Percentiles rank a stretch among this genome's conserved stretches.
phyloP scores from a whole-genome alignment of 2,113 vertebrate species.

The Pituophis catenifer region DNA sequence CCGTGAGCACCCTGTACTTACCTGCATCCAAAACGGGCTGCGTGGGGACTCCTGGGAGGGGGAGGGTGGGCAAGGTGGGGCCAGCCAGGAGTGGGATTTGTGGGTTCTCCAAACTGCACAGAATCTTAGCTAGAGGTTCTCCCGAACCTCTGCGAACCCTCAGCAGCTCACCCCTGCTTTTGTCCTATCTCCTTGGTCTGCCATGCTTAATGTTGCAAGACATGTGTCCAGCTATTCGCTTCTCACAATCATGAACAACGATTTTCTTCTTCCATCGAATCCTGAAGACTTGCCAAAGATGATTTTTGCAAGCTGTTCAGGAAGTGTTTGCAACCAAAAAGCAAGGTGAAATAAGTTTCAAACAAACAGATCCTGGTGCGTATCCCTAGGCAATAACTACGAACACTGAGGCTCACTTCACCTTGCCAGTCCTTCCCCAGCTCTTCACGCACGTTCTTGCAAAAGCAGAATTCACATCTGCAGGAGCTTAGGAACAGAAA shows the following conservation, averaged over 20 bases:
- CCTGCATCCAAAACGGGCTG: no score
- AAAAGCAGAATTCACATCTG: background rate
- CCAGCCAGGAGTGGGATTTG: no score
- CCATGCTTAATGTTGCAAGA: background rate
- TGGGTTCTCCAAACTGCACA: no score
- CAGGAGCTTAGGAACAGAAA: background rate
- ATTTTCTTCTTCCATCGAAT: background rate
- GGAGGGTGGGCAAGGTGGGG: no score
- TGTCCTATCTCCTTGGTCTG: background rate
- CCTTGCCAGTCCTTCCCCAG: background rate
- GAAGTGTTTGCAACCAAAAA: background rate
- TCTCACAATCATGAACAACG: background rate
- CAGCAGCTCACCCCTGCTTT: no score
- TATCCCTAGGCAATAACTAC: background rate
- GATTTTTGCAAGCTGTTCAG: background rate
- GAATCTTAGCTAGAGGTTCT: no score
- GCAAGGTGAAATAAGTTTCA: background rate
- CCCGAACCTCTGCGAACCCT: no score
- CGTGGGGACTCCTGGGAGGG: no score
- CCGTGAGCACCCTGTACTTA: no score
- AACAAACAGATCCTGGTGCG: background rate
- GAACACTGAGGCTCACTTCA: background rate
- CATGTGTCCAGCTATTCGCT: background rate
- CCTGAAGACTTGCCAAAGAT: background rate
- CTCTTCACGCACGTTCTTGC: background rate